A percentile compares a stretch with the other conserved stretches of the same genome.
These are phyloP conservation scores for Papilio glaucus DNA, from an alignment of 1,140 invertebrate species.

Conservation along the genomic window DNA sequence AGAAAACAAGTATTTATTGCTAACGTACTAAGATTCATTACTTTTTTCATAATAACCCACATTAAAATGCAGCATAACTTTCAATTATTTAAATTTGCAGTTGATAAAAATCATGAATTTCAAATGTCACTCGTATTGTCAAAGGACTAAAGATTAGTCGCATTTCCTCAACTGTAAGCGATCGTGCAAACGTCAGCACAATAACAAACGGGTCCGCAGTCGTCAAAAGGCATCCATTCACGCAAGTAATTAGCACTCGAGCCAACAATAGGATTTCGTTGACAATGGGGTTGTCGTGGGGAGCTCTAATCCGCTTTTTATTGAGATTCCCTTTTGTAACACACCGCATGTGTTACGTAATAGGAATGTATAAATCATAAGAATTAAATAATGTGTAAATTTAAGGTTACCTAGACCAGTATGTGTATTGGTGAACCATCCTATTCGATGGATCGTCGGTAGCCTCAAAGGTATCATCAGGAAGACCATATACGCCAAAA, in stretches of 20 bases:
- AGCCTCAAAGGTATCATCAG: no score
- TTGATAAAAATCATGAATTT: neutral
- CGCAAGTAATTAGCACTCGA: conserved; percentile 72
- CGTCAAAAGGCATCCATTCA: conserved; percentile 67
- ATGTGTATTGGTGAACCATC: neutral
- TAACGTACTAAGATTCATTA: neutral
- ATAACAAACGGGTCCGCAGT: conserved; percentile 40
- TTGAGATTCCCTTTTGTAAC: conserved; percentile 42
- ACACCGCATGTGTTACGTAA: conserved; percentile 32
- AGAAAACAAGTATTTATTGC: neutral
- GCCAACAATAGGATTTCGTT: conserved; percentile 67
- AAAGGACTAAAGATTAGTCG: conserved; percentile 6
- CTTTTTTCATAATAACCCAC: neutral
- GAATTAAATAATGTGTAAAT: neutral
- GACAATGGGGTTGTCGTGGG: conserved; percentile 61
- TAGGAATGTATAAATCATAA: neutral
- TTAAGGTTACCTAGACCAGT: neutral
- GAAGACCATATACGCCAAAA: no score
- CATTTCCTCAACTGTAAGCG: neutral
- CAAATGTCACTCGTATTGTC: neutral
- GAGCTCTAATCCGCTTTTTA: conserved; percentile 67
- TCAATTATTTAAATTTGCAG: neutral
- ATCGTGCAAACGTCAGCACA: neutral
- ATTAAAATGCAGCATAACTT: neutral
- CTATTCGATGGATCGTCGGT: neutral